A percentile compares a stretch with the other conserved stretches of the same genome.
Evolutionary conservation across 2,113 vertebrate genomes (phyloP).

Genomic region (Microcebus lehilahytsara): DNA sequence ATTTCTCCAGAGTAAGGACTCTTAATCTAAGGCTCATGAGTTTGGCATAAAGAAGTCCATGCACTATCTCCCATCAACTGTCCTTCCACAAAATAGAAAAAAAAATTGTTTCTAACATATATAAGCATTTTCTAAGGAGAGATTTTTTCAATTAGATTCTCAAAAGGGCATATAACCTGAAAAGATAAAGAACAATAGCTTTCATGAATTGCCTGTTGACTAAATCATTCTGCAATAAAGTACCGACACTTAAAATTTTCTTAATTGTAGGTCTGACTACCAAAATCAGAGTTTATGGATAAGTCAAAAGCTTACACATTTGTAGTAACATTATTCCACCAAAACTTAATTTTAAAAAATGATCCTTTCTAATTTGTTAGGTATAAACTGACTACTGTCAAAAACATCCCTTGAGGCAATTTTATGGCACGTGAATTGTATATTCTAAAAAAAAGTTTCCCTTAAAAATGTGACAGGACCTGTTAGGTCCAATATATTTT

Average conservation of each 20-base stretch:
- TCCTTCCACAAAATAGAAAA: not conserved
- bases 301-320: not conserved
- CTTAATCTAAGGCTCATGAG: not conserved
- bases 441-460: not conserved
- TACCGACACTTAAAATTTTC: not conserved
- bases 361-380: not conserved
- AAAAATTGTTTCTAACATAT: not conserved
- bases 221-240: not conserved
- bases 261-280: not conserved
- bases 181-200: not conserved
- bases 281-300: not conserved
- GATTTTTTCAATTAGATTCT: not conserved
- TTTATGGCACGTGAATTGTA: not conserved
- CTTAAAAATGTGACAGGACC: not conserved
- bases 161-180: not conserved
- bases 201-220: not conserved
- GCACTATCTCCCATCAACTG: not conserved
- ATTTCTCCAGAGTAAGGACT: constrained; percentile 11
- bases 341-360: not conserved
- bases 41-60: not conserved
- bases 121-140: not conserved
- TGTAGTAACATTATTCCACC: not conserved
- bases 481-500: not conserved
- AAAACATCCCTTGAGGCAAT: not conserved
- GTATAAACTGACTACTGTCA: not conserved